phyloP scores from a whole-genome alignment of 2,797 vertebrate genomes.

The Clarias fuscus region DNA sequence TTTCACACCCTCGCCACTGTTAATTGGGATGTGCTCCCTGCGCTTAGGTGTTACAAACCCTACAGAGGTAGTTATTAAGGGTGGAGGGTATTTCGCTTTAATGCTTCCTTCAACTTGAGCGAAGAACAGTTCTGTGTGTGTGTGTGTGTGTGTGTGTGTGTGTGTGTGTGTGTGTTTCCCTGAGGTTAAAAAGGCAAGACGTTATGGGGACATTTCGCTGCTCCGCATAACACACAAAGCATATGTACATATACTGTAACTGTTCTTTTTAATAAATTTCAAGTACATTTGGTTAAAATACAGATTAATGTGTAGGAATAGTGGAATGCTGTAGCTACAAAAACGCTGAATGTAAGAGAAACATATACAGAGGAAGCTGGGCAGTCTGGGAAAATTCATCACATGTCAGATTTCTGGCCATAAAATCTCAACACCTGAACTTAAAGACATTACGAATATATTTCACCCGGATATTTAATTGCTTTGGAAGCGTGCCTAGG shows the following conservation, averaged over 20 bases:
- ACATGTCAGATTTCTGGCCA: background rate
- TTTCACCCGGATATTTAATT: background rate
- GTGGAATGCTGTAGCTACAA: background rate
- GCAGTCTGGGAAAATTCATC: background rate
- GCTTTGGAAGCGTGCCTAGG: background rate
- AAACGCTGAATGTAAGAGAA: background rate
- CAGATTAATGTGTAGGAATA: background rate
- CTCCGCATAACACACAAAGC: background rate
- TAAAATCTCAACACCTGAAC: background rate
- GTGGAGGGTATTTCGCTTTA: background rate
- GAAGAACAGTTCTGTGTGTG: background rate
- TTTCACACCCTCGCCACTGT: constrained; percentile 61
- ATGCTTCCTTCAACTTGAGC: background rate
- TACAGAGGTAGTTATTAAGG: constrained; percentile 14
- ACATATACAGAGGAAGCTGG: background rate
- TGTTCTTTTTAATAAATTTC: background rate
- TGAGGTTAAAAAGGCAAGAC: background rate
- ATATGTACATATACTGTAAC: background rate
- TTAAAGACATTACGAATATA: background rate
- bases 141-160: constrained; percentile 1
- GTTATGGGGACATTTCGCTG: background rate
- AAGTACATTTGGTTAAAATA: background rate
- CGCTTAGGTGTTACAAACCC: constrained; percentile 76
- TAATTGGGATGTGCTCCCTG: constrained; percentile 74
- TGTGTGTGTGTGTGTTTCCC: constrained; percentile 1